Base-by-base conservation (phyloP, 2,113 vertebrate species). In the Carlito syrichta region DNA sequence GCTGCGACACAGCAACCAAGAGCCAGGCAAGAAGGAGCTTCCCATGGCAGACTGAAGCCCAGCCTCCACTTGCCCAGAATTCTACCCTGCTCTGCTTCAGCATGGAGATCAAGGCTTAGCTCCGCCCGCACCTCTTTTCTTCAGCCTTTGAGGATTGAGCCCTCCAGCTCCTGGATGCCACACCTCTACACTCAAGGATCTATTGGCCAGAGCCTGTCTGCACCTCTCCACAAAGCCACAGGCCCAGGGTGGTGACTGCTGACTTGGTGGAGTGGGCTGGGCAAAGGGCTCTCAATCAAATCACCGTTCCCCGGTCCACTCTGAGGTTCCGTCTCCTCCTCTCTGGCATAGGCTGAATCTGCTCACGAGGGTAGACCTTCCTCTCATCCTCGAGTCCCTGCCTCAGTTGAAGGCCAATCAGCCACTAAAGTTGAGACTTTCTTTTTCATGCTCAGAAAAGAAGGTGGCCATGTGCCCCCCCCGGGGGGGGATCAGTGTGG, bases 191-290 rank as follows among this genome's bases (percentile, higher is more conserved):
- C 35, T 35, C 58, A 52, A 38, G 14, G 16, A 52, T 14, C 43
- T 16, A 10, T 22, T 8, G 25, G 62, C 52, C 27, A 32, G 32
- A 16, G 32, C 22, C 50, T 2, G n/a, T 45, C 78, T 48, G 30
- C 0, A 7, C 17, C 71, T 83, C 19, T n/a, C n/a, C 48, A 27
- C 14, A 30, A n/a, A 78, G 81, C 16, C 45, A 19, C 0, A 1
- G 16, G 14, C n/a, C n/a, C n/a, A n/a, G n/a, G n/a, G n/a, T n/a
- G n/a, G n/a, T n/a, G n/a, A n/a, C 63, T 66, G 6, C 63, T 35
- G 30, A n/a, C 54, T 8, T 0, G 0, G 20, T 0, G 0, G 66
- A 68, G 25, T 4, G 40, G 12, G 32, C 68, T 40, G 38, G 45
- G 62, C 32, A 4, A 25, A 40, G 30, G 45, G 32, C 35, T 7